Percentiles rank a stretch among this genome's conserved stretches.
These are phyloP conservation scores for Ruditapes philippinarum DNA, from an alignment of 1,140 invertebrate species.

Conservation along the genomic window DNA sequence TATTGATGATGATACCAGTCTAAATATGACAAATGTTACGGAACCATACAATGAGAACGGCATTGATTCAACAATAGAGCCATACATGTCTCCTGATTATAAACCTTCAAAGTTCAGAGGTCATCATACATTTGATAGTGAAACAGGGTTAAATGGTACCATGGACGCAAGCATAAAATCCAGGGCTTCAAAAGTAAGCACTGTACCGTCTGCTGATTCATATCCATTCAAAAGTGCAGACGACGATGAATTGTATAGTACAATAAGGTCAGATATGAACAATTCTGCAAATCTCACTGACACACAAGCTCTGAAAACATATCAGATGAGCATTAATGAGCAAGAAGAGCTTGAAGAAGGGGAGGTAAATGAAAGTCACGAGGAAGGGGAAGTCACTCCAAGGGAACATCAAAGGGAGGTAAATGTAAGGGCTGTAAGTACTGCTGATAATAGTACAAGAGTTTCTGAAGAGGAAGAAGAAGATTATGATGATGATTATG, in stretches of 20 bases:
- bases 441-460: slow-evolving; percentile 4
- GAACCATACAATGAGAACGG: background rate
- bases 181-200: slow-evolving; percentile 58
- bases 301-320: slow-evolving; percentile 38
- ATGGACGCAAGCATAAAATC: slow-evolving; percentile 33
- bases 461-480: slow-evolving; percentile 43
- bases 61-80: slow-evolving; percentile 1
- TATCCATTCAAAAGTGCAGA: slow-evolving; percentile 61
- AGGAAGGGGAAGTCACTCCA: slow-evolving; percentile 5
- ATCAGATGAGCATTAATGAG: slow-evolving; percentile 56
- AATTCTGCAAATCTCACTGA: slow-evolving; percentile 41
- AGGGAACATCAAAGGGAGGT: background rate
- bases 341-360: slow-evolving; percentile 62
- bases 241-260: slow-evolving; percentile 52
- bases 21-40: slow-evolving; percentile 44
- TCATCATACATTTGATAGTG: background rate
- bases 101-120: background rate
- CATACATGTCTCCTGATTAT: slow-evolving; percentile 29
- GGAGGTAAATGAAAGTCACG: slow-evolving; percentile 34
- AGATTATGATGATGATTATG: slow-evolving; percentile 64
- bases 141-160: slow-evolving; percentile 29
- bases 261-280: slow-evolving; percentile 57
- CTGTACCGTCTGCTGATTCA: slow-evolving; percentile 46
- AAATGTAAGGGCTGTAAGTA: background rate
- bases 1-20: slow-evolving; percentile 59